phyloP scores from a whole-genome alignment of 37 sponge, comb jelly and placozoan genomes.

The Mnemiopsis leidyi region DNA sequence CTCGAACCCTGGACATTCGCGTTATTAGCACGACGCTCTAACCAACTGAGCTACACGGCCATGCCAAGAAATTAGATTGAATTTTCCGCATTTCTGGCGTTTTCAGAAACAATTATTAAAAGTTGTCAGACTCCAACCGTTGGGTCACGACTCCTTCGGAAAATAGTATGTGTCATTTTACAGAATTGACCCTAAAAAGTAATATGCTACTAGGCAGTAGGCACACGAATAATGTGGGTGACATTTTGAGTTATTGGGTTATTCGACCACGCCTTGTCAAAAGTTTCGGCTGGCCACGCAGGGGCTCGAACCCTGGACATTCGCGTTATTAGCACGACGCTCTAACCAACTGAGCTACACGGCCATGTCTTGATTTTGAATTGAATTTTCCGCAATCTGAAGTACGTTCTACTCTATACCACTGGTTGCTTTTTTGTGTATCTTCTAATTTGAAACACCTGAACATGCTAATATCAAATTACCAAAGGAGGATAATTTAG shows the following conservation, averaged over 20 bases:
- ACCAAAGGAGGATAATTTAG: too few relatives aligned
- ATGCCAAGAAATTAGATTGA: background rate
- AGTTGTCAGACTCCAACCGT: too few relatives aligned
- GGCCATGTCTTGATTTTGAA: background rate
- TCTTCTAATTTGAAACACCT: background rate
- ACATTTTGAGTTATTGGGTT: too few relatives aligned
- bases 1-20: conserved; percentile 49
- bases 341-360: conserved; percentile 54
- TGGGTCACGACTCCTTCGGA: too few relatives aligned
- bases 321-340: conserved; percentile 54
- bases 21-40: conserved; percentile 54
- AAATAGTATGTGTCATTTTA: too few relatives aligned
- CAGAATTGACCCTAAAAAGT: too few relatives aligned
- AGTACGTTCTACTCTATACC: conserved; percentile 81
- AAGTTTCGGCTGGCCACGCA: conserved; percentile 11
- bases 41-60: conserved; percentile 40
- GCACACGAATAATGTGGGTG: too few relatives aligned
- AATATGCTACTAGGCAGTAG: too few relatives aligned
- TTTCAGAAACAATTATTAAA: too few relatives aligned
- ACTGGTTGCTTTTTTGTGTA: too few relatives aligned
- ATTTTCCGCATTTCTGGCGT: too few relatives aligned
- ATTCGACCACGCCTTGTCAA: too few relatives aligned
- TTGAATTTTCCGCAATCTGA: background rate
- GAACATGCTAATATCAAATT: background rate
- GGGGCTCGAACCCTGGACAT: conserved; percentile 50